Percentiles rank a stretch among this genome's conserved stretches.
phyloP scores from a whole-genome alignment of 1,140 invertebrate genomes.

The Brachionus asplanchnoidis region DNA sequence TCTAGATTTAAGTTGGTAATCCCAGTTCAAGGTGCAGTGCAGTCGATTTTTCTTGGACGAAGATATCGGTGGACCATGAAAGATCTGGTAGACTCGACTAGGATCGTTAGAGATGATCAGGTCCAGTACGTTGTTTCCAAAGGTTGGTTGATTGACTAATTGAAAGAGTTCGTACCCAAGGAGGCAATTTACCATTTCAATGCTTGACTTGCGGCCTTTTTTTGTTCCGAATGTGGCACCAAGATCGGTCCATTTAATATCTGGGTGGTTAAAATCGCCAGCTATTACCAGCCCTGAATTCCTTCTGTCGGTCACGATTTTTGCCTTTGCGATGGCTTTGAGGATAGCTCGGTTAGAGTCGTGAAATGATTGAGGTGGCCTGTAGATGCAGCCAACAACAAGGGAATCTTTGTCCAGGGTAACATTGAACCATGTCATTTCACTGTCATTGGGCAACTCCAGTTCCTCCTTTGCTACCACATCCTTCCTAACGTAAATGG shows the following conservation, averaged over 20 bases:
- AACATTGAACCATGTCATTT: neutral
- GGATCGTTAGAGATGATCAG: neutral
- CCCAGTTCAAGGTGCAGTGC: neutral
- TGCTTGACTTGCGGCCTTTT: neutral
- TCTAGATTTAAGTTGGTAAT: neutral
- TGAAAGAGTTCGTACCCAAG: too few species aligned
- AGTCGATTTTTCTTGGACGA: too few species aligned
- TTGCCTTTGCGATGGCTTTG: neutral
- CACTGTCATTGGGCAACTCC: neutral
- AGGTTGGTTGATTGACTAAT: too few species aligned
- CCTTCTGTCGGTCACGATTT: too few species aligned
- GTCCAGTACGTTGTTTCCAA: neutral
- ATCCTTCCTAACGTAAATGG: neutral
- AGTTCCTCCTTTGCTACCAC: neutral
- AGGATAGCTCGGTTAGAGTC: neutral
- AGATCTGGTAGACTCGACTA: neutral
- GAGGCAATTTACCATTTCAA: too few species aligned
- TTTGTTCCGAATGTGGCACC: neutral
- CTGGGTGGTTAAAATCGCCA: neutral
- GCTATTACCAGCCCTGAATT: neutral
- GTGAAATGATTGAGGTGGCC: neutral
- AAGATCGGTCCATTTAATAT: neutral
- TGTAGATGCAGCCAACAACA: neutral
- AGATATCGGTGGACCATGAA: too few species aligned
- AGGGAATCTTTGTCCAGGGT: neutral